Evolutionary conservation across 2,797 vertebrate species (phyloP), one percentile per base, ranked within the genome.

Genomic region (Ibycter americanus): DNA sequence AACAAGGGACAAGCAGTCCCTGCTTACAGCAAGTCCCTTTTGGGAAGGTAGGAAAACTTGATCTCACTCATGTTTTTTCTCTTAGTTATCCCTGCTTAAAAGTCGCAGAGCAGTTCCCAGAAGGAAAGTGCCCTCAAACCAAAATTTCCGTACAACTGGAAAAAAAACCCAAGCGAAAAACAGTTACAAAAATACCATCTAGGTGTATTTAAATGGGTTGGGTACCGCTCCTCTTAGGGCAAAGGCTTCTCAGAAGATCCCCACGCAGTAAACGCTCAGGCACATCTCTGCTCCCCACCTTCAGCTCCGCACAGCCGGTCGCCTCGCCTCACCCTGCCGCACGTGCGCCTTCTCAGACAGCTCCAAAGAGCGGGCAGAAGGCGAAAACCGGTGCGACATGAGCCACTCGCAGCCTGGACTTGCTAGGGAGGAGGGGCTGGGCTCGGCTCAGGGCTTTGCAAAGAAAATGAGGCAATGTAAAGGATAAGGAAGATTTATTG

Each of bases 311-410:
- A 5, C 1, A 19, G 54, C 26, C 5, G 15, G 4, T 14, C 1
- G 25, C 79, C 73, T 58, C 81, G 8, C 78, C 51, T 38, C 2
- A 1, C 15, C 51, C 87, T 9, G 16, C 80, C 1, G 56, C 92
- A 49, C 17, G 4, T 11, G 36, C 77, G 1, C 17, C 38, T 12
- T 0, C 66, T 4, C 59, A 0, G 7, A 7, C 5, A 55, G 55
- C 81, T 31, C 32, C 3, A 12, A 8, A 3, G 9, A 36, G 27
- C 0, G 8, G 14, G 36, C 5, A 63, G 18, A 0, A 20, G 14
- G 7, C 0, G 4, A 18, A 51, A 55, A 4, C 2, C 44, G 21
- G 44, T 1, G 0, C 40, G 11, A 1, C 4, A 0, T 0, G 19
- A 49, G 63, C 32, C 25, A 2, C 22, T 34, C 70, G 11, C 61